Conservation (phyloP, 2,113 vertebrate species). For the Ceyx margarethae region DNA sequence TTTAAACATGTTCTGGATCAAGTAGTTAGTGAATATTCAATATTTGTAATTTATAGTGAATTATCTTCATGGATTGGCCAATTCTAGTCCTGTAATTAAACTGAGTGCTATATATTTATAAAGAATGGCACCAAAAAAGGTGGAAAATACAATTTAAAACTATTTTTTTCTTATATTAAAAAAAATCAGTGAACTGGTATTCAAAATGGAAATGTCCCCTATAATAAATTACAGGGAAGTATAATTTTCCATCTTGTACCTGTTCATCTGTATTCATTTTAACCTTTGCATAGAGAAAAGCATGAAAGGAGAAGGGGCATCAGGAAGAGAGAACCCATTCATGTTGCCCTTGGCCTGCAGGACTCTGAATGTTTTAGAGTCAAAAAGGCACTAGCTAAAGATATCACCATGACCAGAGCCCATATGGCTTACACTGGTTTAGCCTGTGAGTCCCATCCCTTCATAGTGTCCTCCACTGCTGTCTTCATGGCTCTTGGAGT, state of each 20-base stretch:
- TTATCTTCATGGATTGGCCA: neutral
- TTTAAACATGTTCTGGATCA: neutral
- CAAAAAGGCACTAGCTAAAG: neutral
- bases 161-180: neutral
- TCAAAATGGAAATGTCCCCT: neutral
- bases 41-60: slow-evolving; percentile 26
- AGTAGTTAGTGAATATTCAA: slow-evolving; percentile 20
- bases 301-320: neutral
- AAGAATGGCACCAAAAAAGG: neutral
- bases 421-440: neutral
- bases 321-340: neutral
- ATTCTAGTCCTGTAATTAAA: slow-evolving; percentile 12
- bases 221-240: neutral
- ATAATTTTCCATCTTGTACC: neutral
- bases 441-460: neutral
- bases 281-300: neutral
- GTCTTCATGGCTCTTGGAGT: neutral
- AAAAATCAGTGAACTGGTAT: neutral
- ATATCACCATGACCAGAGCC: neutral
- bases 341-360: neutral
- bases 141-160: neutral
- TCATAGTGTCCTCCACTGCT: neutral
- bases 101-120: neutral
- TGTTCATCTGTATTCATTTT: neutral
- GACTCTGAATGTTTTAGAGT: neutral